Conservation (phyloP, 2,888 invertebrate species). For the Melipona beecheii region DNA sequence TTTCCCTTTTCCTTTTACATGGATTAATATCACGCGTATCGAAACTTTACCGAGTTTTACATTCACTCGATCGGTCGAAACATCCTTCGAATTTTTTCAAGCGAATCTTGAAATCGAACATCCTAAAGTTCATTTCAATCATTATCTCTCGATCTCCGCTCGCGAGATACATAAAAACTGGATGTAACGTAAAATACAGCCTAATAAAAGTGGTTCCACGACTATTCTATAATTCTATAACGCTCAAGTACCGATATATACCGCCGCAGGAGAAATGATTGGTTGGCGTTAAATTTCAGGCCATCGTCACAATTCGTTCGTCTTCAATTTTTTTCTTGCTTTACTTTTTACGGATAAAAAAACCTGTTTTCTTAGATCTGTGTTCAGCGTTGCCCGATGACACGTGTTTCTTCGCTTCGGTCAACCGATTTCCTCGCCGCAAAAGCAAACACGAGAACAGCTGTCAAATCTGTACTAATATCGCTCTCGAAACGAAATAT, state of each 20-base stretch:
- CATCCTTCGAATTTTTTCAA: too few species aligned
- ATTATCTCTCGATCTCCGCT: not conserved
- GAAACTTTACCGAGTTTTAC: not conserved
- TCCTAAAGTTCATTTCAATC: not conserved
- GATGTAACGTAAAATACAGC: not conserved
- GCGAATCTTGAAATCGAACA: not conserved
- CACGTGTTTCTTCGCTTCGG: slow-evolving; percentile 67
- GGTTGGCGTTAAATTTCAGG: not conserved
- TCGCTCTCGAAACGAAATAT: slow-evolving; percentile 57
- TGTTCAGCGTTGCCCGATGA: slow-evolving; percentile 31
- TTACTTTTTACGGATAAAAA: not conserved
- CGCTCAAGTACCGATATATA: not conserved
- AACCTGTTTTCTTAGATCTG: slow-evolving; percentile 41
- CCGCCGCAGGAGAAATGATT: not conserved
- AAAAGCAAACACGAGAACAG: slow-evolving; percentile 66
- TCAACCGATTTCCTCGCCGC: slow-evolving; percentile 59
- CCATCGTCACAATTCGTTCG: slow-evolving; percentile 3
- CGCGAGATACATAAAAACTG: not conserved
- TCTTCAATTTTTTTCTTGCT: not conserved
- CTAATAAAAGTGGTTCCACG: not conserved
- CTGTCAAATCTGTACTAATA: slow-evolving; percentile 64
- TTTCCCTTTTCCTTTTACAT: too few species aligned
- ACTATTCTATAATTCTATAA: not conserved
- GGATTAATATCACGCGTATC: too few species aligned
- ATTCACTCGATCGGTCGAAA: too few species aligned